A percentile compares a stretch with the other conserved stretches of the same genome.
phyloP scores from a whole-genome alignment of 1,140 invertebrate genomes.

The Belonocnema kinseyi region DNA sequence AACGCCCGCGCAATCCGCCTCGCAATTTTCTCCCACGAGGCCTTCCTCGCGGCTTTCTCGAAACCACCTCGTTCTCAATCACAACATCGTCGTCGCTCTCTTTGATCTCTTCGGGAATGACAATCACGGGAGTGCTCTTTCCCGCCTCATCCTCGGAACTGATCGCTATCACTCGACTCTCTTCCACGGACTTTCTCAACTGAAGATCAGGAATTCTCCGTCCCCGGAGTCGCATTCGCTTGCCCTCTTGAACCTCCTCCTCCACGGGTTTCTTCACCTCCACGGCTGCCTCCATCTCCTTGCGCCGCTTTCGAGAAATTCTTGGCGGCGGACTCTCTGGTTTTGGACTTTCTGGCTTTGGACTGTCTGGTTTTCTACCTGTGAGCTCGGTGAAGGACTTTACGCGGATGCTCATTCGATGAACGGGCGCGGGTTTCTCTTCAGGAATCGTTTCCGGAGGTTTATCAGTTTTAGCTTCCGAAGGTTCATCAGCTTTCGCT shows the following conservation, averaged over 20 bases:
- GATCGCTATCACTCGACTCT: slow-evolving; percentile 67
- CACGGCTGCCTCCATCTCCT: slow-evolving; percentile 39
- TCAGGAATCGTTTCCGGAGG: too few species aligned
- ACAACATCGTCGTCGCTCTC: slow-evolving; percentile 48
- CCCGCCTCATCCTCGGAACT: slow-evolving; percentile 67
- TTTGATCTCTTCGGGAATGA: slow-evolving; percentile 46
- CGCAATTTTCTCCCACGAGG: slow-evolving; percentile 64
- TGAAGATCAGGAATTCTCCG: slow-evolving; percentile 75
- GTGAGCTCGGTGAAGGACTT: slow-evolving; percentile 64
- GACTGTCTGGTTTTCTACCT: slow-evolving; percentile 64
- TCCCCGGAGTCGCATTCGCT: slow-evolving; percentile 75
- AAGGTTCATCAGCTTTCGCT: slow-evolving; percentile 33
- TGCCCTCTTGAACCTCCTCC: slow-evolving; percentile 71
- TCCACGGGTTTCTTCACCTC: slow-evolving; percentile 49
- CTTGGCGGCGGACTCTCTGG: slow-evolving; percentile 27
- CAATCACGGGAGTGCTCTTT: slow-evolving; percentile 40
- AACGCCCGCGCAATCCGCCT: slow-evolving; percentile 37
- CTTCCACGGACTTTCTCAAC: slow-evolving; percentile 77
- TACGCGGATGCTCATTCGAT: slow-evolving; percentile 64
- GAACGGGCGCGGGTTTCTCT: background rate
- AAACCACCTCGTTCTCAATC: slow-evolving; percentile 53
- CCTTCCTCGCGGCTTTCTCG: slow-evolving; percentile 60
- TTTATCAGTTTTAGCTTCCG: too few species aligned
- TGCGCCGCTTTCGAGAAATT: slow-evolving; percentile 66
- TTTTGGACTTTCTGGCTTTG: slow-evolving; percentile 64